Base-by-base conservation (phyloP, 2,113 vertebrate genomes). In the Paramisgurnus dabryanus region DNA sequence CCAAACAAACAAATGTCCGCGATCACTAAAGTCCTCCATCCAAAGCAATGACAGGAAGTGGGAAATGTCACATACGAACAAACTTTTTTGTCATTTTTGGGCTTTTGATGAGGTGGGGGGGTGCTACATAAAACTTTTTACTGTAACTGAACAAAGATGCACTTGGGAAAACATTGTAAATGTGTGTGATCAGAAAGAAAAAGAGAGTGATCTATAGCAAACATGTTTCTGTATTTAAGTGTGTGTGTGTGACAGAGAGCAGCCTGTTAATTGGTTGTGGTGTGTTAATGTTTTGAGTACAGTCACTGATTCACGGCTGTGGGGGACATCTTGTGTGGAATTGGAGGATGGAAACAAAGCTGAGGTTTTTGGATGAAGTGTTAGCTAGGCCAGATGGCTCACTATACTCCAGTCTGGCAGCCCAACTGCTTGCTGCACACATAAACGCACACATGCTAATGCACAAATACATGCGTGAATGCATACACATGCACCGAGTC, bases 301-400 rank as follows among this genome's bases (percentile, higher is more conserved):
- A 76, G 70, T 80, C 81, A 82, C 76, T 82, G 80, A 85, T 85
- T 85, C 80, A 85, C 50, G 50, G 73, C 65, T 81, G 72, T 81
- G 66, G 67, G 67, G 80, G 76, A 86, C 77, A 78, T 82, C 82
- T 80, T 78, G 83, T 85, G 74, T 86, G 71, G 78, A 85, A 80
- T 80, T 78, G 82, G 78, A 79, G 82, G 85, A 84, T 81, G 85
- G 84, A 83, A 86, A 86, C 82, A 85, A 84, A 86, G 83, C 78
- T 82, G 85, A 82, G 85, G 80, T 82, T 85, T 86, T 79, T 84
- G 79, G 76, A 84, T 82, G 67, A 72, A 82, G 27, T 80, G 82
- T 73, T 78, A 71, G 79, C 58, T 78, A 57, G 74, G 80, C 85
- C 87, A 88, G 87, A 88, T 88, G 87, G 87, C 82, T 78, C 53